Percentiles rank a stretch among this genome's conserved stretches.
Evolutionary conservation across 2,113 vertebrate species (phyloP).

Genomic region (Numenius arquata): DNA sequence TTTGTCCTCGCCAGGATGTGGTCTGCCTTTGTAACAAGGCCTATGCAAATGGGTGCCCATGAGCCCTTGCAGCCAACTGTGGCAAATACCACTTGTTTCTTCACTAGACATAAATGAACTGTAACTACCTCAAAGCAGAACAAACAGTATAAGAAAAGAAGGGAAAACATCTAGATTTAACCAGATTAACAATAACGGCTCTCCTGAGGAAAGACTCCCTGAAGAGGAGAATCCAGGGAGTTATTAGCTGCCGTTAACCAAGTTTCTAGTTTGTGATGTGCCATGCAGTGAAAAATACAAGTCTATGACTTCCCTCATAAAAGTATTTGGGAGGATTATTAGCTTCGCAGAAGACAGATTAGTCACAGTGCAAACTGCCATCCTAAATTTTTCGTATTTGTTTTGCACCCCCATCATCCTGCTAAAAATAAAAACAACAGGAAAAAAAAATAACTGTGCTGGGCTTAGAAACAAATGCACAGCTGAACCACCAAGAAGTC

Average conservation of each 20-base stretch:
- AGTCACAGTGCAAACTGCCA: not conserved
- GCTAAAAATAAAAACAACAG: not conserved
- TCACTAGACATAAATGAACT: not conserved
- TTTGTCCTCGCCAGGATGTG: conserved; percentile 72
- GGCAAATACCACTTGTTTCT: conserved; percentile 15
- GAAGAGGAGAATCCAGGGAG: not conserved
- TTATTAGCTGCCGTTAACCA: conserved; percentile 25
- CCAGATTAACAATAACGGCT: conserved; percentile 20
- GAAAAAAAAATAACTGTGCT: not conserved
- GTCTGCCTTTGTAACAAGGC: conserved; percentile 54
- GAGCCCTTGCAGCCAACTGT: not conserved
- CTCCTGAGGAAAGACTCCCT: conserved; percentile 26
- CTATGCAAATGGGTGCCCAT: conserved; percentile 45
- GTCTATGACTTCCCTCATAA: not conserved
- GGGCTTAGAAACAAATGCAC: not conserved
- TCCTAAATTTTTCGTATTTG: not conserved
- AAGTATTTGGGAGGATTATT: conserved; percentile 1
- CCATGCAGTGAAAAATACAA: not conserved
- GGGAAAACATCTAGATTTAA: conserved; percentile 51
- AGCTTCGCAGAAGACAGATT: not conserved
- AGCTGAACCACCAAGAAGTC: not conserved
- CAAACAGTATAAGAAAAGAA: conserved; percentile 22
- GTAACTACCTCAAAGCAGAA: conserved; percentile 39
- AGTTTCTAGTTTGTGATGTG: not conserved
- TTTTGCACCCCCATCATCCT: not conserved